Evolutionary conservation across 1,140 invertebrate genomes (phyloP).

Genomic region (Delia radicum): DNA sequence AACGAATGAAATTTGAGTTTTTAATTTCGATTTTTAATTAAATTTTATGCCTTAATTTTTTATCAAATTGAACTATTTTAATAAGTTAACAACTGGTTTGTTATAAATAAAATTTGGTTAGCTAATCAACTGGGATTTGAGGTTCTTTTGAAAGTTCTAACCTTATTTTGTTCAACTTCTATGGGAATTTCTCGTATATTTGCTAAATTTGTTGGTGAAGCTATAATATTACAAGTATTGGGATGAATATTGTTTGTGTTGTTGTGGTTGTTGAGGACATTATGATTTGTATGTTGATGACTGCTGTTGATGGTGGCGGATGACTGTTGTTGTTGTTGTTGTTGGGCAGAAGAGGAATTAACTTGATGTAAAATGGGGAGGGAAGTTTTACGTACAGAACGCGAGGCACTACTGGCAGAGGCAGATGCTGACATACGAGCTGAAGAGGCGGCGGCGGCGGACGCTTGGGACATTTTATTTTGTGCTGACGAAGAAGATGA

Average conservation of each 20-base stretch:
- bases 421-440: slow-evolving; percentile 32
- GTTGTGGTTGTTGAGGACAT: slow-evolving; percentile 33
- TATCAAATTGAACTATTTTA: too few relatives aligned
- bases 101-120: too few relatives aligned
- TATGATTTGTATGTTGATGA: slow-evolving; percentile 24
- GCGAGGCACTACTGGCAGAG: slow-evolving; percentile 34
- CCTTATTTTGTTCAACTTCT: slow-evolving; percentile 53
- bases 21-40: too few relatives aligned
- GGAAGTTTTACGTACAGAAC: slow-evolving; percentile 52
- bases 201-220: slow-evolving; percentile 29
- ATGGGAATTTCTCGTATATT: slow-evolving; percentile 54
- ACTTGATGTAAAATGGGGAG: slow-evolving; percentile 26
- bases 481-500: slow-evolving; percentile 35
- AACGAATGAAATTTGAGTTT: too few relatives aligned
- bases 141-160: too few relatives aligned
- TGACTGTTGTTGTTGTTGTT: slow-evolving; percentile 5
- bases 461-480: slow-evolving; percentile 14
- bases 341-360: slow-evolving; percentile 13
- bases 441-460: slow-evolving; percentile 29
- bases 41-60: too few relatives aligned
- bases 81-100: too few relatives aligned
- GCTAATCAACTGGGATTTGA: too few relatives aligned
- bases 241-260: slow-evolving; percentile 22
- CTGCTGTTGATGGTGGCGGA: not conserved
- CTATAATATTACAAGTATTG: slow-evolving; percentile 18